Evolutionary conservation across 2,888 invertebrate genomes (phyloP), one percentile per base, ranked within the genome.

Genomic region (Camponotus fellah): DNA sequence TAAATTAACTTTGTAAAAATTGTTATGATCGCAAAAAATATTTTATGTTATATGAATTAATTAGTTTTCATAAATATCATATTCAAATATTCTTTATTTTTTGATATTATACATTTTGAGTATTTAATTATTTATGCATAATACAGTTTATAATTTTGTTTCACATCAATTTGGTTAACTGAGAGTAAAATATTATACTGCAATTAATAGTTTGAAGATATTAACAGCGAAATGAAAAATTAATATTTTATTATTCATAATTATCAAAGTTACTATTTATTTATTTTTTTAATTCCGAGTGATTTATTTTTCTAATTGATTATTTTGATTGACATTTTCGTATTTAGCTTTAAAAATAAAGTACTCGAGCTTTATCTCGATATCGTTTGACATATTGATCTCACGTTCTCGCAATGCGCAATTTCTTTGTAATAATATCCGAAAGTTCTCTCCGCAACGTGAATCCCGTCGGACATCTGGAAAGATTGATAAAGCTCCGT

Each of bases 401-500:
- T 60, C 40, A 71, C 46, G 34, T 69, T 79, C 34, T 80, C 37
- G 56, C 79, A 17, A 46, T 43, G 26, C 2, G 17, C 37, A 49
- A 46, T 60, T 62, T 72, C 60, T 80, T 80, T 58, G 60, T 37
- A 80, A 80, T 80, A 80, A 80, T 72, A 76, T 85, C 81, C 72
- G 26, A 69, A 83, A 85, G 82, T 83, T 82, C 58, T 37, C 71
- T 65, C 77, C 68, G 64, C 49, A 53, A 72, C 26, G 77, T 60
- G 82, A 81, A 84, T 71, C 74, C 56, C 53, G 53, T 69, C 46
- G 75, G 87, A 88, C 84, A 83, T 65, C 77, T 62, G 76, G 62
- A 79, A 75, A 87, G 86, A 87, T 89, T 88, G 88, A 87, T 87
- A 88, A 86, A 88, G 86, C 84, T 83, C 79, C 79, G 68, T 74